A percentile compares a stretch with the other conserved stretches of the same genome.
phyloP scores from a whole-genome alignment of 2,797 vertebrate genomes.

The Triplophysa bombifrons region DNA sequence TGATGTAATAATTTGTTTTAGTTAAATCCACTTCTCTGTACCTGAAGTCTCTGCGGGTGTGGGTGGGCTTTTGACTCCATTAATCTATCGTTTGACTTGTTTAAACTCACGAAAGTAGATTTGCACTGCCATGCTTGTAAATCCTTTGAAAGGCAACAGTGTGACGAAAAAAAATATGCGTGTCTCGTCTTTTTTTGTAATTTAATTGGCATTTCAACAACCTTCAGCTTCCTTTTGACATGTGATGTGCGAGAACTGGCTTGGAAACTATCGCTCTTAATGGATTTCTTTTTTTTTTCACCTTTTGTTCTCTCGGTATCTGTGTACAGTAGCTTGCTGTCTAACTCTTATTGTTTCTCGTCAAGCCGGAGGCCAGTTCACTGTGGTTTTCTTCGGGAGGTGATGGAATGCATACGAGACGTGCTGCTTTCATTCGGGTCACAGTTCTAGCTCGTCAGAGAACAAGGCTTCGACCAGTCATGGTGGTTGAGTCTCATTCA shows the following conservation, averaged over 20 bases:
- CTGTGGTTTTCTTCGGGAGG: constrained; percentile 67
- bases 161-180: not conserved
- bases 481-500: not conserved
- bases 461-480: constrained; percentile 34
- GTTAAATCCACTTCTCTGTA: constrained; percentile 17
- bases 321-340: not conserved
- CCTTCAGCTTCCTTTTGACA: constrained; percentile 60
- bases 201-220: constrained; percentile 65
- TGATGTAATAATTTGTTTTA: constrained; percentile 32
- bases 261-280: constrained; percentile 45
- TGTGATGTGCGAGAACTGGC: constrained; percentile 43
- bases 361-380: constrained; percentile 56
- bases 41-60: not conserved
- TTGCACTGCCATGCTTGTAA: constrained; percentile 5
- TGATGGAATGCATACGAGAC: constrained; percentile 51
- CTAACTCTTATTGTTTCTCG: constrained; percentile 50
- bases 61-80: constrained; percentile 10
- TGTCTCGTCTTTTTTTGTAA: constrained; percentile 24
- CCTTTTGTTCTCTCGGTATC: constrained; percentile 29
- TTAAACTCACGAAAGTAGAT: constrained; percentile 20
- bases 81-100: constrained; percentile 7
- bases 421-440: constrained; percentile 71
- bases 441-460: constrained; percentile 62
- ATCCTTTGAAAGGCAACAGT: constrained; percentile 33
- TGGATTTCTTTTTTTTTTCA: constrained; percentile 20